Base-by-base conservation (phyloP, 2,888 invertebrate genomes). In the Orthosia gothica region DNA sequence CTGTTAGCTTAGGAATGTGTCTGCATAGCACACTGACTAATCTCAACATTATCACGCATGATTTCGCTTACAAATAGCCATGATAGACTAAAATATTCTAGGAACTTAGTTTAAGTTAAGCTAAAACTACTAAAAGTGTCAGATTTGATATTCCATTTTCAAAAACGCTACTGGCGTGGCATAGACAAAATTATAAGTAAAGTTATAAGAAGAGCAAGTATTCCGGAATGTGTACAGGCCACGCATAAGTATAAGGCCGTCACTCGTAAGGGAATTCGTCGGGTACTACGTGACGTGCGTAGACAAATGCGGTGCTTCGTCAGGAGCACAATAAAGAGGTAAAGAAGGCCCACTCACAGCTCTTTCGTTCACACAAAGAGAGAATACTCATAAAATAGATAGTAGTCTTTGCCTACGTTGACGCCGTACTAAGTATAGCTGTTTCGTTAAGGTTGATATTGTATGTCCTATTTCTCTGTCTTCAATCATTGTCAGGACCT, bases 231-330 rank as follows among this genome's bases (percentile, higher is more conserved):
- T 70, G 86, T 77, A 85, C 86, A n/a, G 83, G 59, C 72, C 65
- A 80, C 81, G 83, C 78, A 86, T 86, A 87, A 76, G 76, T 82
- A 84, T 87, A 79, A 80, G 84, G 82, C 66, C 72, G 87, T 81
- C 69, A 78, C 71, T 74, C 70, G 79, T 80, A 82, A 83, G 85
- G 87, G 87, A 86, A 86, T 88, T 87, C 78, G 81, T 87, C 82
- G 73, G 79, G 68, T 52, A 47, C 63, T 85, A 88, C 87, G 87
- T 87, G 88, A 83, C 55, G 52, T 61, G 87, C 67, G 66, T 88
- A 45, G 69, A 81, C 62, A 80, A 84, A 77, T 61, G 73, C 45
- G 52, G 15, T 80, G 52, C 70, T 26, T 52, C 63, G 58, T 62
- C 54, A 65, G 20, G 23, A 45, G 26, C 18, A 61, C 54, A 67